phyloP scores from a whole-genome alignment of 2,888 invertebrate species.

The Dryobotodes eremita region DNA sequence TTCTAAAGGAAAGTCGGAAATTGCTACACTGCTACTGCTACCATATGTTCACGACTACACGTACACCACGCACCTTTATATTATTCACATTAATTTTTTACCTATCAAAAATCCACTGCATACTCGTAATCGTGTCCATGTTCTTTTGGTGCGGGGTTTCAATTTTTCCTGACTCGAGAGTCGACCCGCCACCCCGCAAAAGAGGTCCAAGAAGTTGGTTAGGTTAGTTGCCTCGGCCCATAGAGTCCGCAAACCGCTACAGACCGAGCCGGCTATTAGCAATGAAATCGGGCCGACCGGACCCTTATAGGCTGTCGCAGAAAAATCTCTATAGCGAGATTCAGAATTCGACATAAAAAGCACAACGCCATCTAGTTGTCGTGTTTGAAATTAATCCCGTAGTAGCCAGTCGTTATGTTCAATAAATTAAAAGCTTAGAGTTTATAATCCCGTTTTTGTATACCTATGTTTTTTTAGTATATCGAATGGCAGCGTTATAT shows the following conservation, averaged over 20 bases:
- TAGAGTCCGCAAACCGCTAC: slow-evolving; percentile 93
- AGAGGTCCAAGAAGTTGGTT: slow-evolving; percentile 90
- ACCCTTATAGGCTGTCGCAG: slow-evolving; percentile 66
- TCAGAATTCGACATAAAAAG: slow-evolving; percentile 58
- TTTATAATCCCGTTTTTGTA: slow-evolving; percentile 16
- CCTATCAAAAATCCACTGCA: slow-evolving; percentile 52
- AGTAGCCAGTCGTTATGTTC: background rate
- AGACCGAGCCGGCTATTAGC: slow-evolving; percentile 95
- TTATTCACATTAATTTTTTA: slow-evolving; percentile 16
- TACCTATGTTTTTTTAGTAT: slow-evolving; percentile 27
- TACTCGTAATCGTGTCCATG: background rate
- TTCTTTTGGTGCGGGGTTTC: slow-evolving; percentile 81
- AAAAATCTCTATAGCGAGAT: slow-evolving; percentile 74
- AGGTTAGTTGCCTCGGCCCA: slow-evolving; percentile 90
- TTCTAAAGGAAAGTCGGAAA: slow-evolving; percentile 12
- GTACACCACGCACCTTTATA: too few species aligned
- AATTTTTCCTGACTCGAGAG: slow-evolving; percentile 88
- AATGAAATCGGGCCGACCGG: rapidly evolving
- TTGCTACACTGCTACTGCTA: too few species aligned
- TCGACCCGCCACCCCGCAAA: slow-evolving; percentile 88
- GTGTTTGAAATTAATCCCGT: slow-evolving; percentile 9
- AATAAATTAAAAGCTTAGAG: slow-evolving; percentile 29
- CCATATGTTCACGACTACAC: background rate
- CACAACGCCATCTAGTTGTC: slow-evolving; percentile 73
- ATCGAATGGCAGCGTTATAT: background rate